A percentile compares a stretch with the other conserved stretches of the same genome.
Evolutionary conservation across 2,113 vertebrate genomes (phyloP).

Genomic region (Campylomormyrus tamandua): DNA sequence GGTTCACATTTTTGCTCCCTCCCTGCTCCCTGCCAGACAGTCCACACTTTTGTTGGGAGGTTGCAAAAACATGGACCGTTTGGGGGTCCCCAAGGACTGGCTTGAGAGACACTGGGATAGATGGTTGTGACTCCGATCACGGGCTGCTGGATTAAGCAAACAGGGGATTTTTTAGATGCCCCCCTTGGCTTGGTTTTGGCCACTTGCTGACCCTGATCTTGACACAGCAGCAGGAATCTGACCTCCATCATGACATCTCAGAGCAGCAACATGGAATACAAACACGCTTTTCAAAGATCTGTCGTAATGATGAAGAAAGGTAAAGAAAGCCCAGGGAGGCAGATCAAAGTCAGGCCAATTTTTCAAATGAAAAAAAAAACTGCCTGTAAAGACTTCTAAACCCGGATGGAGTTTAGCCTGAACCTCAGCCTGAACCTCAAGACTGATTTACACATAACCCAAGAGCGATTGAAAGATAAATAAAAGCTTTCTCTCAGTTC

Average conservation of each 20-base stretch:
- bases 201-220: neutral
- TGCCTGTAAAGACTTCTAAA: neutral
- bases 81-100: neutral
- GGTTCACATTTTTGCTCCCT: neutral
- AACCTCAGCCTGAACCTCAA: neutral
- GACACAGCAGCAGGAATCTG: neutral
- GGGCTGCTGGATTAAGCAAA: neutral
- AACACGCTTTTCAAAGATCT: neutral
- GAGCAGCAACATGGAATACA: neutral
- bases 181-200: neutral
- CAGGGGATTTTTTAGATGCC: neutral
- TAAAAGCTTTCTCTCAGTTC: neutral
- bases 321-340: neutral
- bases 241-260: neutral
- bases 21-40: neutral
- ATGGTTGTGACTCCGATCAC: neutral
- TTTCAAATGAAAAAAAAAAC: neutral
- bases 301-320: neutral
- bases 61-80: too few relatives aligned
- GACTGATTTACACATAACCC: neutral
- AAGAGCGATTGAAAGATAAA: neutral
- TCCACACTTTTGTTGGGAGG: neutral
- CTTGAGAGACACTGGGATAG: neutral
- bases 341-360: neutral
- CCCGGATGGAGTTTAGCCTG: neutral